Base-by-base conservation (phyloP, 64 coral and sea anemone species). In the Stylophora pistillata region DNA sequence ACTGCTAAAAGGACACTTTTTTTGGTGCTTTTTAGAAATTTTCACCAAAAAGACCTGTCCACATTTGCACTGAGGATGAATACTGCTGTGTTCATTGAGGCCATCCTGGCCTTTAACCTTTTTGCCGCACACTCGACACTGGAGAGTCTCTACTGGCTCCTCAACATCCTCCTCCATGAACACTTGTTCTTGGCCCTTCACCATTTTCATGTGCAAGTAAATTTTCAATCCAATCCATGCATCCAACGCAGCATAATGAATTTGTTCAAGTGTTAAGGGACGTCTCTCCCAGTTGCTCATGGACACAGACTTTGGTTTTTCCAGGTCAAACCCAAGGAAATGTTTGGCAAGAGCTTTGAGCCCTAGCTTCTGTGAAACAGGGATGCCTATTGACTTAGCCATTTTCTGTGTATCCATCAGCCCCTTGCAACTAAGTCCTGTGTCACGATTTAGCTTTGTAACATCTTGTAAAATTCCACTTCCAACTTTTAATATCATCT, bases 181-280 rank as follows among this genome's bases (percentile, higher is more conserved):
- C 27, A 55, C 47, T 62, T 65, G 56, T 13, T 4, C 23, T 47
- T 5, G 63, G 9, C 63, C 59, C 47, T 72, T 30, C 68, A 73
- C 62, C 55, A 75, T 16, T 71, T 82, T 94, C 53, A 98, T 68
- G 25, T 87, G 76, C 31, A 82, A 68, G 78, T 87, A 95, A 30
- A 98, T 20, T 73, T 98, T 98, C 4, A 98, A 60, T 23, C 93
- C 74, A 61, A 93, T 83, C 96, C 96, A 98, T 18, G 96, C 93
- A 90, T 98, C 96, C n/a, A 98, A 64, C 9, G 93, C 93, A 61
- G 96, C 96, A 95, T 95, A 98, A 7, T 75, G 73, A 56, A 98
- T 93, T 71, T 98, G 96, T 29, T 57, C 69, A 20, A 74, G 71
- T 16, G 33, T 93, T 18, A 98, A 71, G 29, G 96, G 96, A 31